Evolutionary conservation across 2,797 vertebrate species (phyloP), one percentile per base, ranked within the genome.

Genomic region (Halcyon badia): DNA sequence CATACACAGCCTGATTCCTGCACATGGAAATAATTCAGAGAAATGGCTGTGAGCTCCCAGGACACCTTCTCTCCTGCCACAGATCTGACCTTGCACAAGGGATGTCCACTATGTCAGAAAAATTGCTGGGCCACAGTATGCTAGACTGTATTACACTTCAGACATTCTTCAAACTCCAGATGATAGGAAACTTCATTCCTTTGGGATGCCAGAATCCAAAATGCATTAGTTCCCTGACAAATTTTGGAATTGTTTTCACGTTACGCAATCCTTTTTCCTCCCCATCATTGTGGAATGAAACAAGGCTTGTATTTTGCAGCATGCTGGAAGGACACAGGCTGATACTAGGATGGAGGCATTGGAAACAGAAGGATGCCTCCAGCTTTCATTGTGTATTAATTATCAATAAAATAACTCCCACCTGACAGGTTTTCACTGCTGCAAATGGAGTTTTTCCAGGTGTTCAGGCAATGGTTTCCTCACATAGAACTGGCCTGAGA

Each of bases 141-240:
- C 6, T 41, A 44, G 35, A 66, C 6, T 4, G 2, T 31, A 85
- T 19, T 61, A 44, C 12, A 35, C 12, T 75, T 48, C 37, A 83
- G 57, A 44, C 22, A 19, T 91, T 26, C 44, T 73, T 81, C 33
- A 37, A 82, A 81, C 31, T 69, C 25, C 7, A 10, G 6, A 9
- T 37, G 8, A 51, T 6, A 83, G 22, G 31, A 94, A 83, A 42
- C 18, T 22, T 70, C 10, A 22, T 71, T 75, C 2, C 9, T 68
- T 37, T 84, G 37, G 13, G 44, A 37, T 18, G 41, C 4, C 28
- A 69, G 25, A 42, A 79, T 66, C n/a, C 20, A 66, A 70, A 84
- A 75, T 9, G 0, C 5, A 1, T n/a, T 44, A 35, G 12, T 39
- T 2, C 4, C 6, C n/a, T 48, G 24, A 13, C 10, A 72, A 61